phyloP scores from a whole-genome alignment of 2,888 invertebrate genomes.

The Tetragonula carbonaria region DNA sequence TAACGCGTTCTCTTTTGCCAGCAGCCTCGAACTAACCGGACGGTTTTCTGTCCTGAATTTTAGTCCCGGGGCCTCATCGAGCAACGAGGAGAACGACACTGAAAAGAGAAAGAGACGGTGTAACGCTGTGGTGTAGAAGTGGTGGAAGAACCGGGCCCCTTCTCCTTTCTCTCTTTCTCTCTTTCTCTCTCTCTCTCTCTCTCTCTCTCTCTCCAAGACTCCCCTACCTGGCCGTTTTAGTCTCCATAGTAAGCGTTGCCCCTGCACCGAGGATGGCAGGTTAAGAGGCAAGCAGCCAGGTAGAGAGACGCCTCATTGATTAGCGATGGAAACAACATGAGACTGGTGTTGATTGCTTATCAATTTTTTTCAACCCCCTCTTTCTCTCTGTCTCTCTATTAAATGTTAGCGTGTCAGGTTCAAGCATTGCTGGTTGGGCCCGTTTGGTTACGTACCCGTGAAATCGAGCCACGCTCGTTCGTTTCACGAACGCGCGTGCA shows the following conservation, averaged over 20 bases:
- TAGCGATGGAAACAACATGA: slow-evolving; percentile 55
- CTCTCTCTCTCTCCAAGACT: slow-evolving; percentile 1
- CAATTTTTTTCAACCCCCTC: slow-evolving; percentile 6
- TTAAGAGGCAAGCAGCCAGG: slow-evolving; percentile 57
- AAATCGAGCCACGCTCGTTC: not conserved
- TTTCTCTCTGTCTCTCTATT: not conserved
- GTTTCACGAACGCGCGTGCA: not conserved
- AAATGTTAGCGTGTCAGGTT: slow-evolving; percentile 29
- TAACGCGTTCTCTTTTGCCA: slow-evolving; percentile 64
- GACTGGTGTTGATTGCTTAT: slow-evolving; percentile 38
- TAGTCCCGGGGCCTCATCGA: slow-evolving; percentile 60
- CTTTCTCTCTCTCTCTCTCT: not conserved
- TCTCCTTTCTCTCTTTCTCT: slow-evolving; percentile 41
- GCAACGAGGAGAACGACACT: slow-evolving; percentile 4
- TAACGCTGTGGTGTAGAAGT: not conserved
- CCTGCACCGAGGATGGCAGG: slow-evolving; percentile 64
- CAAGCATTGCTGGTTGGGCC: not conserved
- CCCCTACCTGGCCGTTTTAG: slow-evolving; percentile 51
- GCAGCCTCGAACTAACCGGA: slow-evolving; percentile 65
- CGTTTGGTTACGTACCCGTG: not conserved
- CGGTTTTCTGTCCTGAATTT: slow-evolving; percentile 79
- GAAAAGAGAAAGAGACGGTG: slow-evolving; percentile 11
- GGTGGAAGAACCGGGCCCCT: slow-evolving; percentile 49
- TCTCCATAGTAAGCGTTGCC: slow-evolving; percentile 43
- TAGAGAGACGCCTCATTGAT: slow-evolving; percentile 56